These are phyloP conservation scores for Polypedilum vanderplanki DNA, from an alignment of 1,140 invertebrate species.

Conservation along the genomic window DNA sequence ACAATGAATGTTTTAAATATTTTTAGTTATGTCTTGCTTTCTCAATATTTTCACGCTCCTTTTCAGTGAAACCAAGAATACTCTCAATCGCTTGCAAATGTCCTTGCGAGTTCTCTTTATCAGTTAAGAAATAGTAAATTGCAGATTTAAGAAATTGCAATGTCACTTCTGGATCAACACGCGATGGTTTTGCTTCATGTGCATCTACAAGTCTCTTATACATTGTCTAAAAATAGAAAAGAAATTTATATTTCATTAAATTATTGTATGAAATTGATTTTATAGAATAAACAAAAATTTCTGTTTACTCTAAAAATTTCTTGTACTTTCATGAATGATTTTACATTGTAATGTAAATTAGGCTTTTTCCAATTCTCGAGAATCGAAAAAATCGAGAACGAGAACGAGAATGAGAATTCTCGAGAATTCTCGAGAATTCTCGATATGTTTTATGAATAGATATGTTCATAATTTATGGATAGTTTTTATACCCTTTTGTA, in stretches of 20 bases:
- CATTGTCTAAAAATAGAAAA: slow-evolving; percentile 59
- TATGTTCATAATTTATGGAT: too few relatives aligned
- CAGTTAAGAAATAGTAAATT: slow-evolving; percentile 83
- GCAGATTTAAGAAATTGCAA: slow-evolving; percentile 82
- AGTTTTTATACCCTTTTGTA: too few relatives aligned
- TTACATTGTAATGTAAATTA: too few relatives aligned
- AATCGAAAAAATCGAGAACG: too few relatives aligned
- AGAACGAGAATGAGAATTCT: too few relatives aligned
- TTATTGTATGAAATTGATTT: slow-evolving; percentile 22
- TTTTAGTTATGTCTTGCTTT: slow-evolving; percentile 49
- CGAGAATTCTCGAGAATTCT: too few relatives aligned
- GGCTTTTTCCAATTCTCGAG: too few relatives aligned
- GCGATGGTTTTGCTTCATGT: slow-evolving; percentile 54
- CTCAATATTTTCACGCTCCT: slow-evolving; percentile 67
- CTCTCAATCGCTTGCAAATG: slow-evolving; percentile 80
- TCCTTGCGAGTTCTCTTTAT: slow-evolving; percentile 74
- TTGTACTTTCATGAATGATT: too few relatives aligned
- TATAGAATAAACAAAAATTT: too few relatives aligned
- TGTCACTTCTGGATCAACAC: slow-evolving; percentile 75
- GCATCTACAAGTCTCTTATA: slow-evolving; percentile 71
- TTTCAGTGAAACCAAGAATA: slow-evolving; percentile 70
- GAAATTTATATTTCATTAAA: slow-evolving; percentile 21
- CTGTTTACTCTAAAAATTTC: too few relatives aligned
- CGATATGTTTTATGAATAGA: too few relatives aligned
- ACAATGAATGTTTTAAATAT: slow-evolving; percentile 29